Base-by-base conservation (phyloP, 2,797 vertebrate species). In the Gambusia yucatana region DNA sequence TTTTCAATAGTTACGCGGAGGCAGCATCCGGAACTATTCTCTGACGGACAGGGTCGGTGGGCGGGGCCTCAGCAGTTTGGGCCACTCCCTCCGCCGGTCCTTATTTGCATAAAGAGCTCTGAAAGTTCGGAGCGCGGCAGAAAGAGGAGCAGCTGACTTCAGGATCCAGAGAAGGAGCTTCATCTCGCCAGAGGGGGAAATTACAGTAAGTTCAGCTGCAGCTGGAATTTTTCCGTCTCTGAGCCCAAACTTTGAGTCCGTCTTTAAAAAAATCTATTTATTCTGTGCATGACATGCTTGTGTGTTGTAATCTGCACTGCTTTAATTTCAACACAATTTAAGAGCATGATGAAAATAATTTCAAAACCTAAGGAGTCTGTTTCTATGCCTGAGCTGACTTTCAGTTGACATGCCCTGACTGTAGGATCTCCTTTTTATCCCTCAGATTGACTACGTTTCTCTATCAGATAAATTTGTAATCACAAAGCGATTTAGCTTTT, bases 71-170 rank as follows among this genome's bases (percentile, higher is more conserved):
- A 2, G 9, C 0, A 2, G 41, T 59, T 9, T 9, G 25, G 39
- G 11, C 4, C 39, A 22, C 41, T 3, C 67, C 63, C 22, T 41
- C 36, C 25, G 13, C 1, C 25, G 2, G 39, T 1, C 5, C 22
- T 44, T 1, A 14, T 70, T 44, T 28, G 59, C 52, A 36, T 39
- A 43, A 81, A 50, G 81, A 70, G 67, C 74, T 88, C 90, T 86
- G 90, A 93, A 93, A 95, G 90, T 94, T 84, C 22, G 10, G 57
- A 70, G 77, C 70, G 63, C 47, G 6, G 57, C 44, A 84, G 57
- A 63, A 78, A 74, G 3, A 52, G 74, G 7, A 47, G 80, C 76
- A 74, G 79, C 80, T 76, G 83, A 74, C 72, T 82, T 6, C 41
- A 71, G 44, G 17, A 33, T 48, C 13, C 13, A 77, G 20, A 16